A percentile compares a stretch with the other conserved stretches of the same genome.
These are phyloP conservation scores for Plecturocebus donacophilus DNA, from an alignment of 2,113 vertebrate species.

Conservation along the genomic window DNA sequence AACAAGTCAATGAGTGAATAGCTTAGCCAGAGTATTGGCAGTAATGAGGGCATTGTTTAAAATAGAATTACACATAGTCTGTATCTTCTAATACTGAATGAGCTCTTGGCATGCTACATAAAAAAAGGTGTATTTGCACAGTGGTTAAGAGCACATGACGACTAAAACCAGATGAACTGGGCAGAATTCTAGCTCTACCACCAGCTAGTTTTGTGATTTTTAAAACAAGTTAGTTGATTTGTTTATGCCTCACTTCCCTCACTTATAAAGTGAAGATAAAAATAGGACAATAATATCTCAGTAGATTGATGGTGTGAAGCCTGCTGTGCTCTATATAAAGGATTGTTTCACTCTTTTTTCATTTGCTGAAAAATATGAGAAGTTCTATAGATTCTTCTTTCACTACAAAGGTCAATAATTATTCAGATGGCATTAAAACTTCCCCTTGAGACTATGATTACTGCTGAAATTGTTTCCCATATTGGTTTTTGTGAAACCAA, in stretches of 20 bases:
- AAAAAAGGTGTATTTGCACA: neutral
- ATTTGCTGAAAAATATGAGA: neutral
- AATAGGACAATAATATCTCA: neutral
- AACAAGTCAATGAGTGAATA: neutral
- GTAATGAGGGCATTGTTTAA: neutral
- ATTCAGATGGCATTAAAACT: neutral
- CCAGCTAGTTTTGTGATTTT: neutral
- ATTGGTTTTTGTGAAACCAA: neutral
- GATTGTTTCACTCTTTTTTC: neutral
- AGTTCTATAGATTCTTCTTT: neutral
- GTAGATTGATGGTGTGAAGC: neutral
- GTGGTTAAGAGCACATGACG: neutral
- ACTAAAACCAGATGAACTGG: too few species aligned
- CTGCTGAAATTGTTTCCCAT: neutral
- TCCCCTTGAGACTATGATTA: neutral
- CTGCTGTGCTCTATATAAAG: neutral
- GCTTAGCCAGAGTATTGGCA: neutral
- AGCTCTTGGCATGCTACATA: neutral
- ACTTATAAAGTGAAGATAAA: neutral
- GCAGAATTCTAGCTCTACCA: neutral
- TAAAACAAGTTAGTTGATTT: neutral
- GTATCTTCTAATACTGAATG: neutral
- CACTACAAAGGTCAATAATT: neutral
- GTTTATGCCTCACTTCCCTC: neutral
- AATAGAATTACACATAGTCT: neutral